Evolutionary conservation across 2,113 vertebrate species (phyloP), one percentile per base, ranked within the genome.

Genomic region (Lucifuga dentata): DNA sequence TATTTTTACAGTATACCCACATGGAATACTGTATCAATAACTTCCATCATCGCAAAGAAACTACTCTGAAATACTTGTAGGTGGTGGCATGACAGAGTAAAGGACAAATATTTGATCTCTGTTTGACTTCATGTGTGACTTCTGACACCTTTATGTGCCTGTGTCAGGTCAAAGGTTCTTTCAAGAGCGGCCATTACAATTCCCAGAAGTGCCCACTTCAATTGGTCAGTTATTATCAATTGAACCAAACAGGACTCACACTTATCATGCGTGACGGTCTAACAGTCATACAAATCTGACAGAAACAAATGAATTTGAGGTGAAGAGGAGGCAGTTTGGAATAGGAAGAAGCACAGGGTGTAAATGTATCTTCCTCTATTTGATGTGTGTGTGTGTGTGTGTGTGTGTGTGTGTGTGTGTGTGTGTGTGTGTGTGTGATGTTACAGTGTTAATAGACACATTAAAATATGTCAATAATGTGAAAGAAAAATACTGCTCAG

Each of bases 181-280:
- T 87, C 83, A 90, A 78, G 78, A 68, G 63, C 24, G 2, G 46
- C 57, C 78, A 78, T 85, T 82, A 83, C 83, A 89, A 88, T 85
- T 89, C 87, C 84, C 89, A 76, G 24, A 85, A 84, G 90, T 89
- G 81, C 50, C 80, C 78, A 75, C 83, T 92, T 89, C 71, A 88
- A 79, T 85, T 38, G 87, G 80, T 84, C 87, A 78, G 72, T 83
- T 86, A 83, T 83, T 76, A 73, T 43, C 83, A 56, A 71, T 13
- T 62, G 74, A 76, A 77, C 36, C 52, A 36, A 41, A 33, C 58
- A 46, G 44, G 61, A 17, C 61, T 55, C 39, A 5, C 32, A 17
- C 63, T 68, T 66, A 26, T 63, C 78, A 63, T 19, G 36, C 68
- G 55, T 60, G 55, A 41, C 16, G 45, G 51, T 7, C 1, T 6